Conservation (phyloP, 2,113 vertebrate species). For the Corythornis cristatus region DNA sequence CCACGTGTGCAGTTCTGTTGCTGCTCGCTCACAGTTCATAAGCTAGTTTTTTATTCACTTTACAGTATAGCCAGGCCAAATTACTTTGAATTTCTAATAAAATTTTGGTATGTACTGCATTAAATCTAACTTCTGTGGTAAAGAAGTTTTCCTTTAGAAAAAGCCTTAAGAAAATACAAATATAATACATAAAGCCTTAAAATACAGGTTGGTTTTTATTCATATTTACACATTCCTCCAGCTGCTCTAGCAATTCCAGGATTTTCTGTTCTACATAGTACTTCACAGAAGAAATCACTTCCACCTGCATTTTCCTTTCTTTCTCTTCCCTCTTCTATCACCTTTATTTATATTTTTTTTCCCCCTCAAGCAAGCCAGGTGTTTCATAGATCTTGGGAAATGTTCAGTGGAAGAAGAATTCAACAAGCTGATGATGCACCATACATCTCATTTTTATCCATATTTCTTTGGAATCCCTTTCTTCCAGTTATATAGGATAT, state of each 20-base stretch:
- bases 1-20: fast-evolving
- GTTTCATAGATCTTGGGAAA: background rate
- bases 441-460: background rate
- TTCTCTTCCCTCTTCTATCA: background rate
- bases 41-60: background rate
- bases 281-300: background rate
- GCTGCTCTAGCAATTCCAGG: background rate
- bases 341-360: background rate
- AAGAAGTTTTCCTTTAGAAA: background rate
- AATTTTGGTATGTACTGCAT: background rate
- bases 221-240: background rate
- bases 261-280: background rate
- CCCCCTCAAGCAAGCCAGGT: background rate
- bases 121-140: background rate
- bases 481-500: background rate
- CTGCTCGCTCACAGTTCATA: background rate
- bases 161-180: background rate
- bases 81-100: background rate
- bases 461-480: background rate
- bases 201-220: background rate
- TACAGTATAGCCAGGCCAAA: background rate
- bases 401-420: background rate
- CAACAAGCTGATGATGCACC: background rate
- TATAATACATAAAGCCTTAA: background rate
- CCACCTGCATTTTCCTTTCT: background rate